Percentiles rank a stretch among this genome's conserved stretches.
Evolutionary conservation across 2,888 invertebrate genomes (phyloP).

Genomic region (Apodemia duryi): DNA sequence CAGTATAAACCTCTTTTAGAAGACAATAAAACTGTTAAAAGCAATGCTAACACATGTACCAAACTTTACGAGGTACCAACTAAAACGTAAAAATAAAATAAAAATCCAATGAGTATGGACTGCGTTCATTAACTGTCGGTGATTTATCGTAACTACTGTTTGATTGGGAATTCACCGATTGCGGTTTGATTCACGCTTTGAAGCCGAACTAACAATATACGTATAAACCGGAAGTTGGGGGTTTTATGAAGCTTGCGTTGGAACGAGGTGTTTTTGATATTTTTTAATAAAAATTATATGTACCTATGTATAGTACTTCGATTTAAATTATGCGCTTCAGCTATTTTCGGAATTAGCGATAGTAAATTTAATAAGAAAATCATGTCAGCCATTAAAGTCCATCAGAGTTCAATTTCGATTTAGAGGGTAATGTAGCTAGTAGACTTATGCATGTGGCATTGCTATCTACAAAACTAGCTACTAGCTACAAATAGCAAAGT

Average conservation of each 20-base stretch:
- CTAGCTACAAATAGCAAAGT: no score
- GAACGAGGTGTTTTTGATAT: slow-evolving; percentile 18
- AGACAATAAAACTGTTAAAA: slow-evolving; percentile 12
- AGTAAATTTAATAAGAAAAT: no score
- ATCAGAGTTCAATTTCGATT: no score
- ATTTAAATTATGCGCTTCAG: no score
- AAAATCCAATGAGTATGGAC: slow-evolving; percentile 4
- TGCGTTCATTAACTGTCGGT: slow-evolving; percentile 15
- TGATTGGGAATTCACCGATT: slow-evolving; percentile 25
- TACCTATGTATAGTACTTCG: no score
- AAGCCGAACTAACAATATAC: slow-evolving; percentile 10
- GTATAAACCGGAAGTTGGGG: slow-evolving; percentile 7
- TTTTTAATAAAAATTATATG: not conserved
- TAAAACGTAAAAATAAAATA: slow-evolving; percentile 10
- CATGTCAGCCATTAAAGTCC: no score
- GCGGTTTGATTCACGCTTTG: slow-evolving; percentile 15
- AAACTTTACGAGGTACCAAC: slow-evolving; percentile 11
- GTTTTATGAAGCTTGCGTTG: slow-evolving; percentile 11
- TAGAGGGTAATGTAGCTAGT: no score
- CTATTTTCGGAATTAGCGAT: no score
- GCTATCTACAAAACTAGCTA: no score
- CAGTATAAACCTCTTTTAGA: slow-evolving; percentile 9
- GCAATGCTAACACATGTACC: not conserved
- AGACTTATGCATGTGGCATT: no score
- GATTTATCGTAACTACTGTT: slow-evolving; percentile 34